Base-by-base conservation (phyloP, 53 echinoderm and acorn worm species). In the Henricia sp. region DNA sequence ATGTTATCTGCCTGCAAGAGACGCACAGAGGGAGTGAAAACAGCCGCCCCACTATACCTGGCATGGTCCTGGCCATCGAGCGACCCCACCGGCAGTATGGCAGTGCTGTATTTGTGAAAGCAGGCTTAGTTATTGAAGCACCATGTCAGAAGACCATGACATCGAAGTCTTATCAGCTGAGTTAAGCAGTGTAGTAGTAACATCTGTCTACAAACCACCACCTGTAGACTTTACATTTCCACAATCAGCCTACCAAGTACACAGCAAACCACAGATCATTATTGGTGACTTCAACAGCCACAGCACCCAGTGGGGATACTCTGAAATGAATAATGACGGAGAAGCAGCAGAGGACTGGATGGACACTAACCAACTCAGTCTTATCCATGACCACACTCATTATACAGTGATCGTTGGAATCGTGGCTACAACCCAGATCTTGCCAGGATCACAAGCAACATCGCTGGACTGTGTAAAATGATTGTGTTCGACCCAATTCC, bases 241-340 rank as follows among this genome's bases (percentile, higher is more conserved):
- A 20, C 64, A 72, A 0, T 35, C 44, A 29, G 51, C 29, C 23
- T 19, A 83, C 9, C 39, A 40, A 1, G 50, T n/a, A n/a, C n/a
- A n/a, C n/a, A n/a, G 24, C 29, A 59, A 53, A 40, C 35, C 59
- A 10, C 24, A 86, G 50, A 39, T 85, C 10, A 56, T 77, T 53
- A 90, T 90, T 68, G 85, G 90, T 39, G 77, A 85, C 38, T 85
- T 85, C 52, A 85, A 90, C 85, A 67, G 89, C 44, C 82, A 83
- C 46, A 82, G 60, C 30, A 71, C 72, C 60, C 29, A 46, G 10
- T 83, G 73, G 62, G 88, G 88, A 0, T 71, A 88, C 60, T 43
- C 11, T 24, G 70, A 85, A 67, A 90, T 70, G 1, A 90, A 77
- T 52, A 67, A 72, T 13, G 89, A 89, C 68, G 85, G 89, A 32